Percentiles rank a stretch among this genome's conserved stretches.
phyloP scores from a whole-genome alignment of 2,113 vertebrate species.

The Oostethus manadensis region DNA sequence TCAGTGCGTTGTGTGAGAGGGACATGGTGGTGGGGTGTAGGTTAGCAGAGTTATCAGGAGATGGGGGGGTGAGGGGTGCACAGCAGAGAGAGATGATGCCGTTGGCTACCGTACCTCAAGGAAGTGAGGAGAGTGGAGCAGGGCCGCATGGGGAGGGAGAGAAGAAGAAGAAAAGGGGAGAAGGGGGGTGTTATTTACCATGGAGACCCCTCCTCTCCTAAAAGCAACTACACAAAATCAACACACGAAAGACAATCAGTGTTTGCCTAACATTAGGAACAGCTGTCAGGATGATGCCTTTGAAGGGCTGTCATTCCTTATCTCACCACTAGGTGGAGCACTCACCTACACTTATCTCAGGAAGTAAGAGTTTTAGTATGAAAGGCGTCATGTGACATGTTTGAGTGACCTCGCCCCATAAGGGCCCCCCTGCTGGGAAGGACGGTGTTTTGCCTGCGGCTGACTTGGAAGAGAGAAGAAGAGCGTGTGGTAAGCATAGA shows the following conservation, averaged over 20 bases:
- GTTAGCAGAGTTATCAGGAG: neutral
- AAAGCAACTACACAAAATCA: too few species aligned
- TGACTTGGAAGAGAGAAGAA: slow-evolving; percentile 1
- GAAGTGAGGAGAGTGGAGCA: slow-evolving; percentile 63
- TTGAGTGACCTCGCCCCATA: slow-evolving; percentile 46
- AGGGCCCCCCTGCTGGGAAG: slow-evolving; percentile 34
- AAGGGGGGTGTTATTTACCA: slow-evolving; percentile 47
- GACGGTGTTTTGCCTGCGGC: slow-evolving; percentile 19
- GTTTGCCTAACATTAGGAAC: too few species aligned
- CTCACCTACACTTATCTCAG: too few species aligned
- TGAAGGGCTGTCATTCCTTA: too few species aligned
- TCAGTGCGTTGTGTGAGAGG: slow-evolving; percentile 7
- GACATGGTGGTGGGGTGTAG: slow-evolving; percentile 3
- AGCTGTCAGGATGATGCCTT: too few species aligned
- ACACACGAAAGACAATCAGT: too few species aligned
- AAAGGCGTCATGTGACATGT: too few species aligned
- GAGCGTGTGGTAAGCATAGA: neutral
- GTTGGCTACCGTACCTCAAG: slow-evolving; percentile 67
- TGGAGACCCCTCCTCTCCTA: slow-evolving; percentile 1
- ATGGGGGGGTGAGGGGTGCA: slow-evolving; percentile 9
- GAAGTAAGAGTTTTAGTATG: too few species aligned
- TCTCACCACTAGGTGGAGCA: too few species aligned
- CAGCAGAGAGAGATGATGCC: slow-evolving; percentile 43
- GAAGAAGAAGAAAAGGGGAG: slow-evolving; percentile 44
- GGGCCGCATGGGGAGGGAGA: slow-evolving; percentile 52